These are phyloP conservation scores for Epinotia ramella DNA, from an alignment of 2,888 invertebrate genomes.

Conservation along the genomic window DNA sequence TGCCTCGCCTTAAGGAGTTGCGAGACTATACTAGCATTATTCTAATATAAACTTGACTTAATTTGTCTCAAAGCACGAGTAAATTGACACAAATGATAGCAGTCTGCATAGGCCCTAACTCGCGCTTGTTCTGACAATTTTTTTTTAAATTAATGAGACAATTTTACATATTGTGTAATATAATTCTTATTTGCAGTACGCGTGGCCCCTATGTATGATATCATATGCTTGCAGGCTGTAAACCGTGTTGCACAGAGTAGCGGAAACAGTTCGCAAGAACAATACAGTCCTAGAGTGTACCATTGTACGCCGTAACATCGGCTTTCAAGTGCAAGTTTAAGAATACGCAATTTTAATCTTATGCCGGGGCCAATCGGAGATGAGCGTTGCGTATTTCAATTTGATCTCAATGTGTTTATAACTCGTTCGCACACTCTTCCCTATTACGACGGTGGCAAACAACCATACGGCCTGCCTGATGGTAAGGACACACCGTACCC, in stretches of 20 bases:
- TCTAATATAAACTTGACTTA: too few relatives aligned
- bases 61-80: too few relatives aligned
- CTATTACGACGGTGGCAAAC: too few relatives aligned
- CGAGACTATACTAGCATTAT: too few relatives aligned
- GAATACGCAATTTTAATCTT: background rate
- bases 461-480: too few relatives aligned
- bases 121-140: too few relatives aligned
- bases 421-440: background rate
- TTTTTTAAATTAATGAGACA: background rate
- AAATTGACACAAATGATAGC: too few relatives aligned
- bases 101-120: too few relatives aligned
- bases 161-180: background rate
- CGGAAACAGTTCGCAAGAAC: background rate
- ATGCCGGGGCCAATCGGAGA: background rate
- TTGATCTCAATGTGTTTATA: background rate
- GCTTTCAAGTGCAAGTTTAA: conserved; percentile 1
- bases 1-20: too few relatives aligned
- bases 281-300: background rate
- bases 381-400: background rate
- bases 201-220: background rate
- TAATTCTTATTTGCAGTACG: background rate
- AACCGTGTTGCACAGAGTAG: background rate
- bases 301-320: background rate
- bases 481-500: too few relatives aligned
- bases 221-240: background rate